phyloP scores from a whole-genome alignment of 2,888 invertebrate species.

The Gibbula magus region DNA sequence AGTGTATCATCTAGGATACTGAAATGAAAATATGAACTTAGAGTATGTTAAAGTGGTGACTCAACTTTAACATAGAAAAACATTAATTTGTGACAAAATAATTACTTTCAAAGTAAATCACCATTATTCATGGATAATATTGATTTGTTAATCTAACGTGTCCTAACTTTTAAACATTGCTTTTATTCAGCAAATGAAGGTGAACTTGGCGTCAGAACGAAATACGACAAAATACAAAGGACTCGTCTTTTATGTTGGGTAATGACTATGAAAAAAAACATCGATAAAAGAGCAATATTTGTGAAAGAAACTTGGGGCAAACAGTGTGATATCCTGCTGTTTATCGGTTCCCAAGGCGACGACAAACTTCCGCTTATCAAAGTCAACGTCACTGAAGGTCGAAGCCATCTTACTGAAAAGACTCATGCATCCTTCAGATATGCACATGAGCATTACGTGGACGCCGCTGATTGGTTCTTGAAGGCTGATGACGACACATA shows the following conservation, averaged over 20 bases:
- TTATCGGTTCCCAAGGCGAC: conserved; percentile 79
- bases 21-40: too few relatives aligned
- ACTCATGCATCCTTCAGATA: conserved; percentile 95
- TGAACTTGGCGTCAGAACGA: conserved; percentile 36
- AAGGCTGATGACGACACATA: conserved; percentile 99
- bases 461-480: conserved; percentile 95
- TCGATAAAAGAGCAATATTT: conserved; percentile 89
- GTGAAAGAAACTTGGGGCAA: conserved; percentile 77
- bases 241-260: conserved; percentile 96
- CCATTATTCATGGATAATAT: too few relatives aligned
- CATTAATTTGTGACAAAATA: too few relatives aligned
- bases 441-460: conserved; percentile 85
- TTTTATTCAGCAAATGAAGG: not conserved
- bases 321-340: conserved; percentile 66
- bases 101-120: too few relatives aligned
- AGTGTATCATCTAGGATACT: too few relatives aligned
- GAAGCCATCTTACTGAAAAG: conserved; percentile 95
- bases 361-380: conserved; percentile 81
- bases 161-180: too few relatives aligned
- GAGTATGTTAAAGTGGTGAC: too few relatives aligned
- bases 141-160: too few relatives aligned
- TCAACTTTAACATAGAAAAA: too few relatives aligned
- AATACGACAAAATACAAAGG: conserved; percentile 80
- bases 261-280: conserved; percentile 93
- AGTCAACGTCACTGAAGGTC: conserved; percentile 89